A percentile compares a stretch with the other conserved stretches of the same genome.
phyloP scores from a whole-genome alignment of 2,888 invertebrate species.

The Drosophila eohydei region DNA sequence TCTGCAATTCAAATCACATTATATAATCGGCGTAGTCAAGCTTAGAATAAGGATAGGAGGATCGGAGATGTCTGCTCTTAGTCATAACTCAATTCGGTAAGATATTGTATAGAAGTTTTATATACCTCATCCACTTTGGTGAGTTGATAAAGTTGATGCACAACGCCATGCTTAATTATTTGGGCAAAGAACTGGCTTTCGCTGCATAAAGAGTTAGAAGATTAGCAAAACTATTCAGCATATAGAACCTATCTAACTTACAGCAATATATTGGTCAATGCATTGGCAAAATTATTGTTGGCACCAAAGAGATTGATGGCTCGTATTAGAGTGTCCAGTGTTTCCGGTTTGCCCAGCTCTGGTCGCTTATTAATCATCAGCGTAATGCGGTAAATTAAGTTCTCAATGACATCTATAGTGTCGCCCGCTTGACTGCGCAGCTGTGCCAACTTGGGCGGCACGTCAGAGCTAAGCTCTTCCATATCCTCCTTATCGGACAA shows the following conservation, averaged over 20 bases:
- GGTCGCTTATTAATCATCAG: conserved; percentile 80
- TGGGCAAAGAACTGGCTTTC: conserved; percentile 84
- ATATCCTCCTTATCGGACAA: conserved; percentile 83
- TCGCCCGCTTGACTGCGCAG: conserved; percentile 67
- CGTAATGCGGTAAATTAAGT: conserved; percentile 82
- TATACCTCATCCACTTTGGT: conserved; percentile 80
- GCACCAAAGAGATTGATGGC: conserved; percentile 83
- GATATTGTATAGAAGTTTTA: background rate
- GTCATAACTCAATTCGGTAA: no score
- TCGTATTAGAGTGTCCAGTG: conserved; percentile 81
- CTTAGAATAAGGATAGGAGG: background rate
- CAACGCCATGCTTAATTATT: conserved; percentile 83
- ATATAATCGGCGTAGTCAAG: background rate
- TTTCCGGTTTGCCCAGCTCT: conserved; percentile 83
- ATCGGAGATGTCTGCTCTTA: background rate
- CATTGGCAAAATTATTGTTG: conserved; percentile 81
- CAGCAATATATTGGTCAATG: conserved; percentile 83
- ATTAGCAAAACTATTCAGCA: background rate
- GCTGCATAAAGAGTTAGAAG: conserved; percentile 41
- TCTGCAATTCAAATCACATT: conserved; percentile 55
- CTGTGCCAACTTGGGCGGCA: conserved; percentile 71
- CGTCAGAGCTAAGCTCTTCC: conserved; percentile 79
- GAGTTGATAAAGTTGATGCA: conserved; percentile 82
- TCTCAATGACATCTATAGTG: conserved; percentile 83
- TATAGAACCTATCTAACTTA: conserved; percentile 50